Base-by-base conservation (phyloP, 2,888 invertebrate genomes). In the Pseudeuparius sepicola region DNA sequence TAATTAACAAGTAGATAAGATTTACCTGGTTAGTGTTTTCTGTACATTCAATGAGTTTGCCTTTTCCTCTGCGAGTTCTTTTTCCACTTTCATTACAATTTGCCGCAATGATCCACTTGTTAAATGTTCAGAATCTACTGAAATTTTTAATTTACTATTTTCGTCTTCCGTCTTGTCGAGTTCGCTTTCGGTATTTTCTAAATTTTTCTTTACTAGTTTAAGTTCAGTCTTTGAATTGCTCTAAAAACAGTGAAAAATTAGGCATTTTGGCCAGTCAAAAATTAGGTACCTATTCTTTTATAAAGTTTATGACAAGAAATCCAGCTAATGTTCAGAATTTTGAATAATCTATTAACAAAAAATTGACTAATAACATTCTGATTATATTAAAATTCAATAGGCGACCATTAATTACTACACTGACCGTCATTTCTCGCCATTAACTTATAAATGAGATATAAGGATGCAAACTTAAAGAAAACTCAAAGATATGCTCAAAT, bases 121-220 rank as follows among this genome's bases (percentile, higher is more conserved):
- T 14, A 66, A 64, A 38, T 72, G 60, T 51, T 74, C 73, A 14
- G 66, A 67, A 41, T 73, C 71, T 11, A 72, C 53, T 1, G 67
- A 65, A 28, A 67, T 60, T 6, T 55, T 51, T 31, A 74, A 50
- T 39, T 67, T 67, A 39, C 59, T 60, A 46, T 68, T 67, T 49
- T 71, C 66, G 38, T 66, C 68, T 24, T 59, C 65, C 31, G 66
- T 52, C 32, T 61, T 64, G 50, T 66, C 66, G 37, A 70, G 59
- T 41, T 66, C 68, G 31, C 51, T 61, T 56, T 61, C 60, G 3
- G 57, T 52, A 37, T 60, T 61, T 39, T 61, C 60, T 36, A 61
- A 45, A 48, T 61, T 61, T 45, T 61, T 63, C 32, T 53, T 52
- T 3, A 58, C 58, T 4, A 55, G 56, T 44, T 61, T 59, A 9